Evolutionary conservation across 2,113 vertebrate genomes (phyloP), one percentile per base, ranked within the genome.

Genomic region (Diglossa brunneiventris): DNA sequence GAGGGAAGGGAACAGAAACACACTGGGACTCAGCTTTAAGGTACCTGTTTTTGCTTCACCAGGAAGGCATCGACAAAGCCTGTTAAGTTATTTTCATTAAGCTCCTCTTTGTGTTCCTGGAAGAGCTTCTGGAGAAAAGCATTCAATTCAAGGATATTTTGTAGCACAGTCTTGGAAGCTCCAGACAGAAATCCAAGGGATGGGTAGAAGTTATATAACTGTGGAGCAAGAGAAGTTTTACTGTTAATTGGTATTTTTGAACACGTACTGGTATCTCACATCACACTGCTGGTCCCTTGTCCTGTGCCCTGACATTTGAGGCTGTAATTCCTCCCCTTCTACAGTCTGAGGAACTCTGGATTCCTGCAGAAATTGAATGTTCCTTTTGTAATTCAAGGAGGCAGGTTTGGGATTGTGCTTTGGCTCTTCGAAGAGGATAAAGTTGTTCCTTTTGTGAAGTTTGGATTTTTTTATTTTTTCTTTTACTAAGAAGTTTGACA

Each of bases 51-150:
- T 73, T 98, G 97, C 61, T 96, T 97, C 91, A 96, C 68, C 66
- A 98, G 82, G 86, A 97, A 98, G 33, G 96, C 94, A 62, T 98
- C 98, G 15, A 98, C 96, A 70, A 97, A 98, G 72, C 97, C 96
- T 21, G 97, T 96, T 85, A 98, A 76, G 49, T 97, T 77, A 44
- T 96, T 98, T 76, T 88, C 93, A 77, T 96, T 86, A 31, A 97
- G 92, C 9, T 95, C 83, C n/a, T 86, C 68, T 62, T 74, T 84
- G 74, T 97, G 95, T 6, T 97, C 52, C 59, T 94, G 76, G 67
- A 97, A 95, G 39, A 96, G 63, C 59, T 91, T 96, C 67, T 89
- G 83, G 19, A 98, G 67, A 41, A 96, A 97, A 63, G 64, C 15
- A 0, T 47, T 89, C 50, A 94, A 14, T 62, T 95, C 68, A 3